Evolutionary conservation across 2,113 vertebrate genomes (phyloP).

Genomic region (Sinocyclocheilus anshuiensis): DNA sequence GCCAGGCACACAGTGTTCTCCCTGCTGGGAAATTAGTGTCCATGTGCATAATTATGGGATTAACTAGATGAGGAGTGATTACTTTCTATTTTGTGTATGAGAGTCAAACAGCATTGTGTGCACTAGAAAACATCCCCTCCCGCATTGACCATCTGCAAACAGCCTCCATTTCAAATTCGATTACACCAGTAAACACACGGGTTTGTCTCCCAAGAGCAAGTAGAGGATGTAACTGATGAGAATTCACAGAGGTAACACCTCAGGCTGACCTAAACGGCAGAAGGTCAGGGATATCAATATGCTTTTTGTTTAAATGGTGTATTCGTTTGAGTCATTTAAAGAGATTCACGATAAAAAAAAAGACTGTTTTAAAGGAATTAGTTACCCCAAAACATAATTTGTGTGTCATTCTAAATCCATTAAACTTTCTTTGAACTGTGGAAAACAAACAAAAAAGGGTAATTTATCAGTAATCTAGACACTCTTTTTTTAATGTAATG

Average conservation of each 20-base stretch:
- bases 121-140: slow-evolving; percentile 20
- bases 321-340: neutral
- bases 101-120: slow-evolving; percentile 46
- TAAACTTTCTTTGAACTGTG: neutral
- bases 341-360: neutral
- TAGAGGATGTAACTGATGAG: neutral
- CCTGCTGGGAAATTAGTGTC: slow-evolving; percentile 68
- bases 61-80: slow-evolving; percentile 58
- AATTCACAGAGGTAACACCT: slow-evolving; percentile 7
- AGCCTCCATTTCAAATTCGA: slow-evolving; percentile 25
- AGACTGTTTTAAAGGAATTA: neutral
- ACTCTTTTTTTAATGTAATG: neutral
- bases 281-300: neutral
- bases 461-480: neutral
- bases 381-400: neutral
- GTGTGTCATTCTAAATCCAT: neutral
- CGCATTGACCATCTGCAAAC: slow-evolving; percentile 21
- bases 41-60: slow-evolving; percentile 67
- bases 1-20: slow-evolving; percentile 59
- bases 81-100: slow-evolving; percentile 46
- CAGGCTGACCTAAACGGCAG: neutral
- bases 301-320: neutral
- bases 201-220: slow-evolving; percentile 18
- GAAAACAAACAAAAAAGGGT: neutral
- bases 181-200: slow-evolving; percentile 30